Conservation (phyloP, 2,888 invertebrate species). For the Pyrochroa serraticornis region DNA sequence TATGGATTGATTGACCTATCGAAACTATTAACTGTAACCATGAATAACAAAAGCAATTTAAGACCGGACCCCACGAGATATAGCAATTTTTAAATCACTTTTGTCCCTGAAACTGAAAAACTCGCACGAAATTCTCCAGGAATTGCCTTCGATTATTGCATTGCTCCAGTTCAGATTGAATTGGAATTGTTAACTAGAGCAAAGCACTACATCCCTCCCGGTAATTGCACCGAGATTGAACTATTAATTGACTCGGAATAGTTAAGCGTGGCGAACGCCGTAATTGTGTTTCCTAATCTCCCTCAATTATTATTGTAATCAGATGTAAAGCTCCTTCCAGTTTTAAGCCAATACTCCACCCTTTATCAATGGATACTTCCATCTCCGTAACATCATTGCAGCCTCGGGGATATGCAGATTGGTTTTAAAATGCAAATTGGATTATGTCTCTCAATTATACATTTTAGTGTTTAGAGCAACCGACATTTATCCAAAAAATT, state of each 20-base stretch:
- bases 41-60: too few relatives aligned
- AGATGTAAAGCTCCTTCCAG: slow-evolving; percentile 13
- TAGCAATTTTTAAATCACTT: too few relatives aligned
- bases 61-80: too few relatives aligned
- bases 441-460: neutral
- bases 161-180: slow-evolving; percentile 26
- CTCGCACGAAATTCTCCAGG: too few relatives aligned
- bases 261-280: slow-evolving; percentile 32
- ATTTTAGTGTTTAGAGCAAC: neutral
- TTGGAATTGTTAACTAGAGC: slow-evolving; percentile 36
- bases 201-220: slow-evolving; percentile 32
- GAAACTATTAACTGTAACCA: too few relatives aligned
- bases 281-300: slow-evolving; percentile 36
- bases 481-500: neutral
- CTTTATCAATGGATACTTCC: neutral
- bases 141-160: slow-evolving; percentile 8
- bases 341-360: neutral
- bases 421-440: neutral
- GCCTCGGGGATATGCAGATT: neutral
- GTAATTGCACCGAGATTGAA: slow-evolving; percentile 44
- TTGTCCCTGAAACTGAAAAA: too few relatives aligned
- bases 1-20: too few relatives aligned
- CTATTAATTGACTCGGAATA: slow-evolving; percentile 43
- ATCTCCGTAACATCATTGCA: neutral
- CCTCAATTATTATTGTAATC: slow-evolving; percentile 44